Conservation (phyloP, 1,140 invertebrate genomes). For the Ips nitidus region DNA sequence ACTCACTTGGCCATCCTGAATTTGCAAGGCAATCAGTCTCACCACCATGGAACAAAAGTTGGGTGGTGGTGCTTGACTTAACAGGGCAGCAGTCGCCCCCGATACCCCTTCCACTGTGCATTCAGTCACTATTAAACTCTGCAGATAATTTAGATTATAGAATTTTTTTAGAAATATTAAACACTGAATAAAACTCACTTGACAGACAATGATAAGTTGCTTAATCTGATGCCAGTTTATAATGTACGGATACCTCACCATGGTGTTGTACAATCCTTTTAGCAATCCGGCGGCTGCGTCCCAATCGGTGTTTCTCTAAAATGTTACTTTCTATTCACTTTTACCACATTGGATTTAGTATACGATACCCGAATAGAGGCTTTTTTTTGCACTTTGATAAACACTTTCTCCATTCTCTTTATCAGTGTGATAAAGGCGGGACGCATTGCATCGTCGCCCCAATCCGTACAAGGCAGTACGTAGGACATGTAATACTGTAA, state of each 20-base stretch:
- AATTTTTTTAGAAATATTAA: background rate
- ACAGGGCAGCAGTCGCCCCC: conserved; percentile 74
- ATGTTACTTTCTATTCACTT: conserved; percentile 8
- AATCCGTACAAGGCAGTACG: conserved; percentile 92
- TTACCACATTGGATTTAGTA: background rate
- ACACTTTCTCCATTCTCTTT: conserved; percentile 93
- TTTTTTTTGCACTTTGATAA: conserved; percentile 97
- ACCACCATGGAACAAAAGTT: conserved; percentile 97
- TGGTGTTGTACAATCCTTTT: conserved; percentile 93
- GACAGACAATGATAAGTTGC: conserved; percentile 80
- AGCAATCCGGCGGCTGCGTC: conserved; percentile 90
- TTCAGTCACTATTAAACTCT: conserved; percentile 82
- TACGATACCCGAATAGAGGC: conserved; percentile 73
- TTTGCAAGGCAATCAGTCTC: conserved; percentile 89
- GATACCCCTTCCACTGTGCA: conserved; percentile 67
- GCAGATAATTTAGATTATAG: conserved; percentile 23
- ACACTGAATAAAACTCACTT: conserved; percentile 56
- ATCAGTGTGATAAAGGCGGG: conserved; percentile 91
- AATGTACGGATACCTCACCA: conserved; percentile 90
- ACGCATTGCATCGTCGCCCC: conserved; percentile 91
- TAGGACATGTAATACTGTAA: conserved; percentile 92
- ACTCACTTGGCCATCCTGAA: conserved; percentile 81
- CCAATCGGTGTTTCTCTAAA: conserved; percentile 91
- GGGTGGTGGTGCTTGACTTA: conserved; percentile 85
- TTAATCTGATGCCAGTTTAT: conserved; percentile 96